Base-by-base conservation (phyloP, 2,113 vertebrate species). In the Nansenia antarctica region DNA sequence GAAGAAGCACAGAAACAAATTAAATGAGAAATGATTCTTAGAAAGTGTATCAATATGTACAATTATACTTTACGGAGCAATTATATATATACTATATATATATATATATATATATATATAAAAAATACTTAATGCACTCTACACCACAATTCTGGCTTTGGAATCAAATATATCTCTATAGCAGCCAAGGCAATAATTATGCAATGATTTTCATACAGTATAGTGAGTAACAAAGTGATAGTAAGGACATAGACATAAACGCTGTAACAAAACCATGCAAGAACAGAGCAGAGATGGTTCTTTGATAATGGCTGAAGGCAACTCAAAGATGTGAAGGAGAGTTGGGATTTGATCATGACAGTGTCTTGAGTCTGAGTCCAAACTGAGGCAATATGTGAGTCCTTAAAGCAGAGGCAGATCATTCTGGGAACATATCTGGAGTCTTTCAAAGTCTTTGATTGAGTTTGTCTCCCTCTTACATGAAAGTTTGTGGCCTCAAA, bases 181-280 rank as follows among this genome's bases (percentile, higher is more conserved):
- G 87, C 87, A 90, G 88, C 90, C 86, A 79, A 85, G 77, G 71
- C 69, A 73, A 78, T 76, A 82, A 55, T 62, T 76, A 80, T 52
- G 77, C 67, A 72, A 78, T 74, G 75, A 77, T 66, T 47, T 81
- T 62, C 72, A 59, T 34, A 24, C 22, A 15, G n/a, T 85, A 86
- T 84, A 77, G 69, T 67, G 76, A 81, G 69, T 82, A 79, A 84
- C 82, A 70, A 57, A 84, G 81, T 81, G 76, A 85, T 72, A 79
- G 72, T 77, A 85, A 71, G 82, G 70, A 85, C 79, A 85, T 80
- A 83, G 82, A 84, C 73, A 79, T 39, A 83, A 69, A 82, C 34
- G 67, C 39, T 69, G 72, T 60, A 80, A 85, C 69, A 76, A 69
- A 82, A 83, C 69, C 83, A 89, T 86, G 81, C 78, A 83, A 58